Conservation (phyloP, 2,113 vertebrate genomes). For the Glareola pratincola region DNA sequence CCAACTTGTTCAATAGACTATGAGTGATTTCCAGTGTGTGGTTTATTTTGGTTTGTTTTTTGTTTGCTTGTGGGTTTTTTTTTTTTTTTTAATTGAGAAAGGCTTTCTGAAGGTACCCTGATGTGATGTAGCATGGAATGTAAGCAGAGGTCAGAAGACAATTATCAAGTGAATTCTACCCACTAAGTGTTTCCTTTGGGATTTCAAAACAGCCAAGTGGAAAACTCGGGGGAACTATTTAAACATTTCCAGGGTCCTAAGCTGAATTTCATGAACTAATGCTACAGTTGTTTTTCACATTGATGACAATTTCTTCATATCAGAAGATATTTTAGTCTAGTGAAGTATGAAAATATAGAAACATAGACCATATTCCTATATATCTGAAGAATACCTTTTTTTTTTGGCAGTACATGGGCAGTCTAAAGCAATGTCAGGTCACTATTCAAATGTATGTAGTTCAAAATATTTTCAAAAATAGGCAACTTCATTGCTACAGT, state of each 20-base stretch:
- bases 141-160: neutral
- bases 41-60: no score
- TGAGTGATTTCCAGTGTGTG: neutral
- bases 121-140: neutral
- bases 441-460: neutral
- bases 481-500: fast-evolving
- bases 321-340: neutral
- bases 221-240: neutral
- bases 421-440: neutral
- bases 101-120: neutral
- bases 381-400: neutral
- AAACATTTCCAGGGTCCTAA: neutral
- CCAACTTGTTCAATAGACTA: neutral
- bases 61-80: no score
- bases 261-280: neutral
- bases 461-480: neutral
- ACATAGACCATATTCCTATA: neutral
- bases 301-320: neutral
- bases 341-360: neutral
- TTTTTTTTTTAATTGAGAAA: neutral
- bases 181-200: neutral
- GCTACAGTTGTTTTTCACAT: neutral
- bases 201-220: neutral
- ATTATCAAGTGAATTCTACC: neutral
- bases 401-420: neutral